Evolutionary conservation across 2,888 invertebrate genomes (phyloP), one percentile per base, ranked within the genome.

Genomic region (Ophraella communa): DNA sequence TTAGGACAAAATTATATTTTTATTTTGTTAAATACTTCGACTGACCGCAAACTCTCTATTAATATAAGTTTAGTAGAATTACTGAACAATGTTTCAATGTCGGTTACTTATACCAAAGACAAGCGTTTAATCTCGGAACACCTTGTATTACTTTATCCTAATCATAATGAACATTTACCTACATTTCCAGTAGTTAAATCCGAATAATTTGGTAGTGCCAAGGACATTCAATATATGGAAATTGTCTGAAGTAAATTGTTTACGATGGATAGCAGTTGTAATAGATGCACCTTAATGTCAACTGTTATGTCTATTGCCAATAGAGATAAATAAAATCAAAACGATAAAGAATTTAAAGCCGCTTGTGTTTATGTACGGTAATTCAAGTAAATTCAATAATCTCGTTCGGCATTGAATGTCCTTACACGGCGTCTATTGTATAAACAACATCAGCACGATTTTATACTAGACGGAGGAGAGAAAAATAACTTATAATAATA

Each of bases 381-480:
- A 44, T 44, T 21, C 45, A 21, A 45, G 1, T 45, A 45, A 45
- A 45, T 21, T 45, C 20, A 45, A 45, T 45, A 45, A 45, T 45
- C 45, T 45, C 45, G 45, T 45, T 45, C 45, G 45, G 11, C 45
- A 45, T 45, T 45, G 45, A 21, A 45, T 20, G 21, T 3, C 45
- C 45, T 21, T 45, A 45, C 45, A 45, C 45, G 45, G 45, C 21
- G 45, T n/a, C 21, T 45, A 21, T 20, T 45, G n/a, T 20, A 11
- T 20, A 45, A 45, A 45, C 45, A 45, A 10, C 45, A n/a, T 45
- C 45, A 21, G 45, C 45, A 45, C 45, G 45, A 45, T 21, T 45
- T 21, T 20, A 45, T 45, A 5, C 45, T 21, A 21, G 21, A 5
- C 21, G 11, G 45, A 45, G 45, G 11, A 20, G 18, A 44, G 4